phyloP scores from a whole-genome alignment of 2,797 vertebrate species.

The Pachyuromys duprasi region DNA sequence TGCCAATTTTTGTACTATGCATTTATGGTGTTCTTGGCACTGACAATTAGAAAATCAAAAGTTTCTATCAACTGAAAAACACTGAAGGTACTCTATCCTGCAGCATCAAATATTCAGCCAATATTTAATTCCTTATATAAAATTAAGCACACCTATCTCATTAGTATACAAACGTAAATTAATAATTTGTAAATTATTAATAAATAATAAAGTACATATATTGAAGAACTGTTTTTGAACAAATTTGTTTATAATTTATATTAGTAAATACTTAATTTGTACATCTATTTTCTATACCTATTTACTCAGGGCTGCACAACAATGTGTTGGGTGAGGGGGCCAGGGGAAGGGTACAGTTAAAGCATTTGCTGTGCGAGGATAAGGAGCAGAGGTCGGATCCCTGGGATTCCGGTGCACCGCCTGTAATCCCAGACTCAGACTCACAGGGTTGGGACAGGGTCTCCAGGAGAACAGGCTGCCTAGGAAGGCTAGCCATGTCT shows the following conservation, averaged over 20 bases:
- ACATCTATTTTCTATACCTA: not conserved
- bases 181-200: too few relatives aligned
- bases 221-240: not conserved
- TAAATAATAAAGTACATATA: not conserved
- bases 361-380: not conserved
- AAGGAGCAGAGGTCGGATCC: too few relatives aligned
- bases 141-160: not conserved
- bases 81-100: not conserved
- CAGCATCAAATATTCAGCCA: not conserved
- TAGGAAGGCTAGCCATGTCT: not conserved
- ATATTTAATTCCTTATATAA: conserved; percentile 10
- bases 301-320: not conserved
- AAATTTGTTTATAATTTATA: not conserved
- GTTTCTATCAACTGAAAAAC: not conserved
- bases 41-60: not conserved
- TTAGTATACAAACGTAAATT: not conserved
- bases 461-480: not conserved
- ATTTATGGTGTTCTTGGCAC: not conserved
- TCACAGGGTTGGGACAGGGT: not conserved
- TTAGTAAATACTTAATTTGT: not conserved
- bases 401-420: not conserved
- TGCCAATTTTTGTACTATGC: not conserved
- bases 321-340: not conserved
- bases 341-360: not conserved
- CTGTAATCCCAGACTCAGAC: not conserved